These are phyloP conservation scores for Tolypeutes matacus DNA, from an alignment of 2,797 vertebrate genomes.

Conservation along the genomic window DNA sequence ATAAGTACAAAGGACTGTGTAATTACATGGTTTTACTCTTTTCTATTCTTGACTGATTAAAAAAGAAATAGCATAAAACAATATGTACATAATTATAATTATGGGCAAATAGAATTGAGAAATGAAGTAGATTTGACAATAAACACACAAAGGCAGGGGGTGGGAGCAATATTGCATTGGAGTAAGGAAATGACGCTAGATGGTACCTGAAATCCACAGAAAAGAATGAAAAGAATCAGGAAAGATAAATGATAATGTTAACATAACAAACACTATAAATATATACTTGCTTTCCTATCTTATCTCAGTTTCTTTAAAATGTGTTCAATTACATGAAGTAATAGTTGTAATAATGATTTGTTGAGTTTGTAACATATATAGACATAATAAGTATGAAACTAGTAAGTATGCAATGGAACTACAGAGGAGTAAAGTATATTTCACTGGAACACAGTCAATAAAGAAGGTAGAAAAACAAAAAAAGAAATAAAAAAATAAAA, in stretches of 20 bases:
- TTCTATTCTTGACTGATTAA: background rate
- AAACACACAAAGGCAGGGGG: background rate
- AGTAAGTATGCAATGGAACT: background rate
- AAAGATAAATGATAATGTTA: no score
- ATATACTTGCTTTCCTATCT: no score
- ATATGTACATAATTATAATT: background rate
- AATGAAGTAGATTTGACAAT: background rate
- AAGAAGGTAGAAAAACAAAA: background rate
- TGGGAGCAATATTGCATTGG: no score
- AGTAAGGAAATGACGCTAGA: no score
- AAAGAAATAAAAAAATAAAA: no score
- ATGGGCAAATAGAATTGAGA: background rate
- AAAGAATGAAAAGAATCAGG: no score
- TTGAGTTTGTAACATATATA: no score
- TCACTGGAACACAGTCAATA: no score
- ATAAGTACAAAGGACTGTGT: background rate
- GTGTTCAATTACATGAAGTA: background rate
- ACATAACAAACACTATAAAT: no score
- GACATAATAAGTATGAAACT: background rate
- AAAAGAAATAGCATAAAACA: background rate
- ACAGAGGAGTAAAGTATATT: background rate
- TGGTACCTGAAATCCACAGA: no score
- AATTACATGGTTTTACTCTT: background rate
- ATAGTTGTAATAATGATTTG: background rate
- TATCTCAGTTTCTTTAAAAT: background rate